A percentile compares a stretch with the other conserved stretches of the same genome.
Conservation (phyloP, 2,888 invertebrate species). For the Pomacea canaliculata region DNA sequence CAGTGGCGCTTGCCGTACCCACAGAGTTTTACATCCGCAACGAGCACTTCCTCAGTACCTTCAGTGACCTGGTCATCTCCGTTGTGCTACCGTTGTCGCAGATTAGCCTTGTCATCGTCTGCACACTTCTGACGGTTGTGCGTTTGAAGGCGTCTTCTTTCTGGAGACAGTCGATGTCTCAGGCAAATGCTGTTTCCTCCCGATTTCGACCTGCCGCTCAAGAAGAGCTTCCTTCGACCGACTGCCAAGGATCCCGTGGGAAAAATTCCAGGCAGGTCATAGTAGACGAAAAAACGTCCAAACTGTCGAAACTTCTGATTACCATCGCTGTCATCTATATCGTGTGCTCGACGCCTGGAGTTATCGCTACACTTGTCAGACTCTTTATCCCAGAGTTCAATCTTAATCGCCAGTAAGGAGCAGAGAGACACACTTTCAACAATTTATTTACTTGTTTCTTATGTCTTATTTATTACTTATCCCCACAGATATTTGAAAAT, state of each 20-base stretch:
- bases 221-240: neutral
- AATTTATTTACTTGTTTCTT: no score
- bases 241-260: neutral
- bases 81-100: neutral
- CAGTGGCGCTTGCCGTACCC: neutral
- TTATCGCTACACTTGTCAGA: neutral
- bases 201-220: neutral
- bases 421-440: neutral
- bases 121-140: neutral
- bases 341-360: neutral
- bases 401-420: neutral
- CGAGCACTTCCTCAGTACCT: neutral
- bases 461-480: no score
- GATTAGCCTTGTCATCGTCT: conserved; percentile 1
- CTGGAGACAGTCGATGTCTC: neutral
- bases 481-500: no score
- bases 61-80: neutral
- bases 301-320: neutral
- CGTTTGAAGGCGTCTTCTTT: neutral
- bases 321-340: neutral
- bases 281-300: neutral
- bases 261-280: no score
- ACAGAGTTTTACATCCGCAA: neutral
- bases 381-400: conserved; percentile 4
- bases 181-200: neutral